Conservation (phyloP, 2,113 vertebrate genomes). For the Parotia lawesii region DNA sequence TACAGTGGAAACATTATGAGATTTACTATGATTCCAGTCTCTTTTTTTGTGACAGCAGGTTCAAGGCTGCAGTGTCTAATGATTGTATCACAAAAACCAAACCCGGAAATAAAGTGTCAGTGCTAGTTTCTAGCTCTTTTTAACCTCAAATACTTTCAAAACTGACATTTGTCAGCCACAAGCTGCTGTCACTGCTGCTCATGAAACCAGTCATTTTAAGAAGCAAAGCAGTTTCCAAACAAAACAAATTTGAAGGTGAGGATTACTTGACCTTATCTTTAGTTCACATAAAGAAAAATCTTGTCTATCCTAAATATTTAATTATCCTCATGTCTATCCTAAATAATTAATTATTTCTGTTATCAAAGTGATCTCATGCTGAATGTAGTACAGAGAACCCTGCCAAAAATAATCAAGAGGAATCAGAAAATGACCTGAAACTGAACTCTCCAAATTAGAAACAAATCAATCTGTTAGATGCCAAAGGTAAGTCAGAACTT, state of each 20-base stretch:
- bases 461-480: neutral
- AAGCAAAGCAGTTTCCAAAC: neutral
- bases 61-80: neutral
- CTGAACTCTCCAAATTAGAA: neutral
- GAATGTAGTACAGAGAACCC: neutral
- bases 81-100: neutral
- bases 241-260: neutral
- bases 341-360: neutral
- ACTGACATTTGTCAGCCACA: neutral
- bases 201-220: neutral
- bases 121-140: neutral
- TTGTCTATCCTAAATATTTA: neutral
- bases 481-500: neutral
- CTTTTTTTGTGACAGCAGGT: neutral
- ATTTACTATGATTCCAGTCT: neutral
- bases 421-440: neutral
- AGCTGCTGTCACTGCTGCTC: neutral
- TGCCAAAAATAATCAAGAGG: neutral
- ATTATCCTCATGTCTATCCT: neutral
- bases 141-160: neutral
- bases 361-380: neutral
- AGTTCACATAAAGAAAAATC: neutral
- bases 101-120: neutral
- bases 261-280: neutral
- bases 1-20: neutral